Conservation (phyloP, 2,888 invertebrate species). For the Lithophane ornitopus region DNA sequence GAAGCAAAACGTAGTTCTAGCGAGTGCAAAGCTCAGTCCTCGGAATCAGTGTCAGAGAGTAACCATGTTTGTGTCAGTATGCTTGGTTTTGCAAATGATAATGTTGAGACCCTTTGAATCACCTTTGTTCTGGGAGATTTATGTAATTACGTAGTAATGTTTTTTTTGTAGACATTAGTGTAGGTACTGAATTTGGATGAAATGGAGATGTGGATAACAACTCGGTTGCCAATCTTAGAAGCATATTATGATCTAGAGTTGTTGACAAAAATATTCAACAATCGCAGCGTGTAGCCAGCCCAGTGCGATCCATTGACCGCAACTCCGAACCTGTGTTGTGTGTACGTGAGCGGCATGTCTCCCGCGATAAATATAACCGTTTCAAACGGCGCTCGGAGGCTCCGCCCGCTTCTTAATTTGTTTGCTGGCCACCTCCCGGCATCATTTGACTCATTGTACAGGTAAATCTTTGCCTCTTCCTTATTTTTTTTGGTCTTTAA, state of each 20-base stretch:
- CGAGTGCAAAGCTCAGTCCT: background rate
- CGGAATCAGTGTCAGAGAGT: background rate
- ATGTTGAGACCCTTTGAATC: background rate
- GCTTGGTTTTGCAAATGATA: background rate
- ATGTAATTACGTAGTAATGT: background rate
- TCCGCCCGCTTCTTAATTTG: slow-evolving; percentile 73
- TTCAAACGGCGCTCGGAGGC: slow-evolving; percentile 54
- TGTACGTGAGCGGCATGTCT: slow-evolving; percentile 73
- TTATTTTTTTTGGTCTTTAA: slow-evolving; percentile 45
- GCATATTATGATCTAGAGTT: background rate
- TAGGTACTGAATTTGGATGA: background rate
- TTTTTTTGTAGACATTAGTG: background rate
- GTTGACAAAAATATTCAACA: background rate
- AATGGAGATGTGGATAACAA: background rate
- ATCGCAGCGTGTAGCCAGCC: slow-evolving; percentile 12
- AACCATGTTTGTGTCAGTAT: background rate
- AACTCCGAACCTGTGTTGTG: slow-evolving; percentile 63
- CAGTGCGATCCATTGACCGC: slow-evolving; percentile 62
- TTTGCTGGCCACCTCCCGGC: slow-evolving; percentile 67
- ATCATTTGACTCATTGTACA: slow-evolving; percentile 68
- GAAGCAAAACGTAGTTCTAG: background rate
- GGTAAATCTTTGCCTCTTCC: slow-evolving; percentile 56
- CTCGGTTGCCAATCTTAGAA: background rate
- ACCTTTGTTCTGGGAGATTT: background rate
- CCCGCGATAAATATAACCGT: slow-evolving; percentile 71